Percentiles rank a stretch among this genome's conserved stretches.
Evolutionary conservation across 2,113 vertebrate genomes (phyloP).

Genomic region (Phainopepla nitens): DNA sequence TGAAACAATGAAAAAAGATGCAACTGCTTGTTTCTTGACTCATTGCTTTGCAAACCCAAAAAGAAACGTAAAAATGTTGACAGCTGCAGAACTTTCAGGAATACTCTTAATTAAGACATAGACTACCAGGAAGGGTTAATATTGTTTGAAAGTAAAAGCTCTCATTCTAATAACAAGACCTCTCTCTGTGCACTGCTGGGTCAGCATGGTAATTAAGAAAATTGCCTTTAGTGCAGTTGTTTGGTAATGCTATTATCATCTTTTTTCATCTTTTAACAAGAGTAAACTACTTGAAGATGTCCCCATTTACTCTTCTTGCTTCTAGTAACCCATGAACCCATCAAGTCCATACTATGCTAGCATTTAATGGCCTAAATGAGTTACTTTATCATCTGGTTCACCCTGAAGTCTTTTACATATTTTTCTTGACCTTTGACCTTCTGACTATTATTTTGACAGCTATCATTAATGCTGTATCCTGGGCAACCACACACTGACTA

Average conservation of each 20-base stretch:
- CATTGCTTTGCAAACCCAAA: neutral
- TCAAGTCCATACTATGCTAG: conserved; percentile 59
- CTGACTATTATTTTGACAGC: conserved; percentile 80
- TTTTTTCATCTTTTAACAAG: conserved; percentile 82
- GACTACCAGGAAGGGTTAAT: conserved; percentile 69
- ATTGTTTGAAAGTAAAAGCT: conserved; percentile 72
- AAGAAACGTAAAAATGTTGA: conserved; percentile 29
- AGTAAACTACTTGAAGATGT: conserved; percentile 88
- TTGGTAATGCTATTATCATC: conserved; percentile 85
- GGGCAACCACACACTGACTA: conserved; percentile 76
- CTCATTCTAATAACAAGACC: conserved; percentile 74
- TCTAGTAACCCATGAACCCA: conserved; percentile 78
- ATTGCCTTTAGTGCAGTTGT: conserved; percentile 82
- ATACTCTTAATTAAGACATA: conserved; percentile 67
- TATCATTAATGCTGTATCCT: conserved; percentile 72
- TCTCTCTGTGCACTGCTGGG: conserved; percentile 73
- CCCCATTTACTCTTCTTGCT: conserved; percentile 80
- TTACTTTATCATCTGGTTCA: conserved; percentile 78
- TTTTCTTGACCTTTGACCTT: conserved; percentile 82
- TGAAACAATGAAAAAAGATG: neutral
- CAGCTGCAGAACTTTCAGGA: conserved; percentile 46
- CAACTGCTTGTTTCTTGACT: neutral
- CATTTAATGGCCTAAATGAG: conserved; percentile 80
- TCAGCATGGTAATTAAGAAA: conserved; percentile 89
- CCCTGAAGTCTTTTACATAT: conserved; percentile 83